These are phyloP conservation scores for Antennarius striatus DNA, from an alignment of 2,113 vertebrate genomes.

Conservation along the genomic window DNA sequence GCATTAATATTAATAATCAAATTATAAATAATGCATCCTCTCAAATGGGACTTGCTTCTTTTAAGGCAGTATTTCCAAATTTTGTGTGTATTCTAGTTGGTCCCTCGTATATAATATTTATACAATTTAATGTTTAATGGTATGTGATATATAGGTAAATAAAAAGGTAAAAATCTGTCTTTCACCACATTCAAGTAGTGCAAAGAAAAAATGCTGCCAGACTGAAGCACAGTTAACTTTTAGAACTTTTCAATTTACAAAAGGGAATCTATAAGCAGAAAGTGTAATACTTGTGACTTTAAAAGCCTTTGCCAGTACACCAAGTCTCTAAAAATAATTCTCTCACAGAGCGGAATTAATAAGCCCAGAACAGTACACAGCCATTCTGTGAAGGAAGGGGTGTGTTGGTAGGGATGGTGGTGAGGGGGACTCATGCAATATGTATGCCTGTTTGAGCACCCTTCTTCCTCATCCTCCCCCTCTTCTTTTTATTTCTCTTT, in stretches of 20 bases:
- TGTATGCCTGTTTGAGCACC: conserved; percentile 77
- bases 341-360: conserved; percentile 80
- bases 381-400: conserved; percentile 77
- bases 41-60: neutral
- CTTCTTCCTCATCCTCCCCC: conserved; percentile 70
- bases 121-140: too few relatives aligned
- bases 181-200: conserved; percentile 11
- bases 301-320: conserved; percentile 76
- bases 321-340: conserved; percentile 81
- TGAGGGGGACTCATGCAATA: conserved; percentile 74
- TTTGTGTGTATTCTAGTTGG: too few relatives aligned
- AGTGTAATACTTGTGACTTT: conserved; percentile 76
- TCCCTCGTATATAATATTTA: too few relatives aligned
- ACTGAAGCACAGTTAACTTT: conserved; percentile 54
- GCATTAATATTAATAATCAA: neutral
- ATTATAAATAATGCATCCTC: neutral
- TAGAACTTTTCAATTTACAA: conserved; percentile 68
- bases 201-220: neutral
- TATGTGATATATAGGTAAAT: too few relatives aligned
- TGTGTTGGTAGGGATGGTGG: conserved; percentile 58
- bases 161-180: neutral
- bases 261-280: conserved; percentile 72
- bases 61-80: too few relatives aligned
- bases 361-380: conserved; percentile 79
- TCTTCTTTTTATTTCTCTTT: conserved; percentile 63